Evolutionary conservation across 2,797 vertebrate genomes (phyloP).

Genomic region (Phrynocephalus guinanensis): DNA sequence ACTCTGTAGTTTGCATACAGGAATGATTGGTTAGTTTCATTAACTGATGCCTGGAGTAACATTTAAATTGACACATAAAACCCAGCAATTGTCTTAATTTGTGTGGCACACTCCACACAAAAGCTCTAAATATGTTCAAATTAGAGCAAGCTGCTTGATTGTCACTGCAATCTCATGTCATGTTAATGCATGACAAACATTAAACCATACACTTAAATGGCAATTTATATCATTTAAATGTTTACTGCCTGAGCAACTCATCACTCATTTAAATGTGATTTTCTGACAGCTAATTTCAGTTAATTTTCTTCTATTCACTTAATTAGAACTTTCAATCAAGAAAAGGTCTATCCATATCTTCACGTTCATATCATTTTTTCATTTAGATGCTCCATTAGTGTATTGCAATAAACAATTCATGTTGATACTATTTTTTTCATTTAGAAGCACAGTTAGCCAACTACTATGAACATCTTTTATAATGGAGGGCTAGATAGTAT

Average conservation of each 20-base stretch:
- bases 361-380: conserved; percentile 71
- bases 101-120: conserved; percentile 92
- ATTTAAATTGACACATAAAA: conserved; percentile 95
- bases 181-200: conserved; percentile 99
- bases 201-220: conserved; percentile 99
- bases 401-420: conserved; percentile 57
- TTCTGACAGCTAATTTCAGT: conserved; percentile 98
- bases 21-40: conserved; percentile 89
- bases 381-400: conserved; percentile 70
- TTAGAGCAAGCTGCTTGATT: conserved; percentile 99
- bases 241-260: conserved; percentile 91
- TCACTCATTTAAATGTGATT: conserved; percentile 99
- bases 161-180: conserved; percentile 97
- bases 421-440: conserved; percentile 74
- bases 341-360: conserved; percentile 78
- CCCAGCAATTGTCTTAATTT: conserved; percentile 98
- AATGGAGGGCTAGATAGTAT: conserved; percentile 66
- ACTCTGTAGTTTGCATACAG: conserved; percentile 68
- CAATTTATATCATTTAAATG: conserved; percentile 99
- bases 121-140: conserved; percentile 97
- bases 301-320: conserved; percentile 94
- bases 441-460: conserved; percentile 69
- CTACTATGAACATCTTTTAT: conserved; percentile 68
- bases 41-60: conserved; percentile 83
- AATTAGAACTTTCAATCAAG: conserved; percentile 98